phyloP scores from a whole-genome alignment of 2,888 invertebrate genomes.

The Hydrotaea diabolus region DNA sequence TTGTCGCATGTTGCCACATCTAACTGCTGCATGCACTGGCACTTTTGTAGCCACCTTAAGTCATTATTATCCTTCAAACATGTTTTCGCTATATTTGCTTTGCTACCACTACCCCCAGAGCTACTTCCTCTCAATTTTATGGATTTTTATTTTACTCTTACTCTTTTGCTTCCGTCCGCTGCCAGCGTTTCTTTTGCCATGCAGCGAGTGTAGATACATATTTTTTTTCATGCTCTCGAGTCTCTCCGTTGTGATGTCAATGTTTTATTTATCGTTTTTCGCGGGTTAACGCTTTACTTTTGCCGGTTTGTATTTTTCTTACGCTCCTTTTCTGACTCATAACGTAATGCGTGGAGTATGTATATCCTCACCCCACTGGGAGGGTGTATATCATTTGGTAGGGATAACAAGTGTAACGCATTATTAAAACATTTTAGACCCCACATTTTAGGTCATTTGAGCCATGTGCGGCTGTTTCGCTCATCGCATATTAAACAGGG shows the following conservation, averaged over 20 bases:
- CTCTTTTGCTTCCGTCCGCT: neutral
- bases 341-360: conserved; percentile 43
- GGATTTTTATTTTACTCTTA: conserved; percentile 27
- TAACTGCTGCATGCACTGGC: neutral
- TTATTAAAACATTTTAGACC: too few relatives aligned
- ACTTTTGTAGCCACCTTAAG: conserved; percentile 22
- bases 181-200: conserved; percentile 22
- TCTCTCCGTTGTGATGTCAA: conserved; percentile 36
- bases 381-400: too few relatives aligned
- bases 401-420: too few relatives aligned
- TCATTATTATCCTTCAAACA: conserved; percentile 35
- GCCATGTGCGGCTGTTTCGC: too few relatives aligned
- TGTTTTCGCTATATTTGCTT: neutral
- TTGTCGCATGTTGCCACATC: neutral
- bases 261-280: conserved; percentile 45
- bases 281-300: neutral
- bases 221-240: neutral
- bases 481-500: too few relatives aligned
- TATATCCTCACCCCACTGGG: too few relatives aligned
- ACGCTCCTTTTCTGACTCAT: neutral
- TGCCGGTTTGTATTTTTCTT: neutral
- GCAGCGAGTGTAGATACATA: conserved; percentile 9
- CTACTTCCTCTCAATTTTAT: conserved; percentile 1
- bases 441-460: too few relatives aligned
- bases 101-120: neutral